A percentile compares a stretch with the other conserved stretches of the same genome.
Evolutionary conservation across 1,140 invertebrate species (phyloP).

Genomic region (Hyphantria cunea): DNA sequence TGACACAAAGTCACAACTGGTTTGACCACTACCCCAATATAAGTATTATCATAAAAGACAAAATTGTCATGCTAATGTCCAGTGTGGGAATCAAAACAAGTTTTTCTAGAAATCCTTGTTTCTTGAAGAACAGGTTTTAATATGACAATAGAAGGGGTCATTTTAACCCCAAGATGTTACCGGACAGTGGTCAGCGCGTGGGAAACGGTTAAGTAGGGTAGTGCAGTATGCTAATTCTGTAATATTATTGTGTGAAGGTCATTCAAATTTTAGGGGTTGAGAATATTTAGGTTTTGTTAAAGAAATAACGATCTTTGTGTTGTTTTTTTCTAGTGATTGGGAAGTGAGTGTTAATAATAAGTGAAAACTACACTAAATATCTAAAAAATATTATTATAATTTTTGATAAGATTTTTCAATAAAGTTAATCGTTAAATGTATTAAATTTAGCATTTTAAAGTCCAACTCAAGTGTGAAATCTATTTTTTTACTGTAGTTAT

Average conservation of each 20-base stretch:
- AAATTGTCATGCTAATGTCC: slow-evolving; percentile 7
- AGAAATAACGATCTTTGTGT: no score
- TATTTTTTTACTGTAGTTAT: no score
- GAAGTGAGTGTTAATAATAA: no score
- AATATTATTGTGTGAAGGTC: slow-evolving; percentile 21
- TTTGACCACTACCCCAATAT: background rate
- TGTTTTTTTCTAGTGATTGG: no score
- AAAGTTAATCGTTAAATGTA: no score
- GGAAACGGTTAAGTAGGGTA: slow-evolving; percentile 33
- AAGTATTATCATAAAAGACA: slow-evolving; percentile 16
- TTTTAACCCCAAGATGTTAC: slow-evolving; percentile 47
- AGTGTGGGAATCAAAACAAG: slow-evolving; percentile 57
- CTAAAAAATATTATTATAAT: no score
- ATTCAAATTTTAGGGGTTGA: background rate
- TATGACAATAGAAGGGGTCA: slow-evolving; percentile 38
- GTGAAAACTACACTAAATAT: no score
- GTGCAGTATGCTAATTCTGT: slow-evolving; percentile 18
- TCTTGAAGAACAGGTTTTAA: slow-evolving; percentile 37
- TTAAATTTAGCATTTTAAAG: no score
- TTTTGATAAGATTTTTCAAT: no score
- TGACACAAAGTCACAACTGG: background rate
- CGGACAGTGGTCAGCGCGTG: slow-evolving; percentile 54
- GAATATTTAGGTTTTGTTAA: no score
- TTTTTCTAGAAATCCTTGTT: slow-evolving; percentile 47
- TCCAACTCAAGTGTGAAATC: no score